Evolutionary conservation across 2,888 invertebrate genomes (phyloP).

Genomic region (Plagiodera versicolora): DNA sequence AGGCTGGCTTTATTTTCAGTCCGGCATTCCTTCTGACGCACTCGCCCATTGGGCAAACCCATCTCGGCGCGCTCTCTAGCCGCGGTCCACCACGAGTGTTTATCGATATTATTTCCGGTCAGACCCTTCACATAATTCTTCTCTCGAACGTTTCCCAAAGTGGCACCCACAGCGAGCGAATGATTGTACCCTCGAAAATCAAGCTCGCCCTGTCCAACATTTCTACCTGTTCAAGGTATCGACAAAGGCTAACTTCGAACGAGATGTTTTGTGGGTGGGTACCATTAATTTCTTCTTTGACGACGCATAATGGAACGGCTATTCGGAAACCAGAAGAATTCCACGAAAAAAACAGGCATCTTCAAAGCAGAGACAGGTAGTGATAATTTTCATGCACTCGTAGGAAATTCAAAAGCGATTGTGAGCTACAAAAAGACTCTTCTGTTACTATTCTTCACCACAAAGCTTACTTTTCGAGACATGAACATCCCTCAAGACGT

Average conservation of each 20-base stretch:
- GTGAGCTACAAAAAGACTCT: not conserved
- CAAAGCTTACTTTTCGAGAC: not conserved
- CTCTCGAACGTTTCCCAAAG: not conserved
- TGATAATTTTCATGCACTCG: not conserved
- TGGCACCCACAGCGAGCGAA: not conserved
- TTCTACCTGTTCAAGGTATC: not conserved
- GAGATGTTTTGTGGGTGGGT: slow-evolving; percentile 19
- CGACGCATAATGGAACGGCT: slow-evolving; percentile 17
- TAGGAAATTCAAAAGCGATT: not conserved
- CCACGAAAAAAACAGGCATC: slow-evolving; percentile 24
- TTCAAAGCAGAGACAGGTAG: slow-evolving; percentile 28
- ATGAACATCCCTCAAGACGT: too few species aligned
- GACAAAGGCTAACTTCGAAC: not conserved
- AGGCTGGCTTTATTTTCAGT: too few species aligned
- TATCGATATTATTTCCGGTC: not conserved
- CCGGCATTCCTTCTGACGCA: too few species aligned
- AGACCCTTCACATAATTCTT: not conserved
- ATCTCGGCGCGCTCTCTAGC: not conserved
- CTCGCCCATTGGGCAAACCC: too few species aligned
- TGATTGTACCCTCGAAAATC: not conserved
- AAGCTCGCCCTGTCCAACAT: not conserved
- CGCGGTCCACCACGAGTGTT: not conserved
- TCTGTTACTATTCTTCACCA: not conserved
- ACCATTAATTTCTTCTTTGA: slow-evolving; percentile 16
- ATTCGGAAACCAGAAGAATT: slow-evolving; percentile 22